Conservation (phyloP, 1,140 invertebrate species). For the Metopolophium dirhodum region DNA sequence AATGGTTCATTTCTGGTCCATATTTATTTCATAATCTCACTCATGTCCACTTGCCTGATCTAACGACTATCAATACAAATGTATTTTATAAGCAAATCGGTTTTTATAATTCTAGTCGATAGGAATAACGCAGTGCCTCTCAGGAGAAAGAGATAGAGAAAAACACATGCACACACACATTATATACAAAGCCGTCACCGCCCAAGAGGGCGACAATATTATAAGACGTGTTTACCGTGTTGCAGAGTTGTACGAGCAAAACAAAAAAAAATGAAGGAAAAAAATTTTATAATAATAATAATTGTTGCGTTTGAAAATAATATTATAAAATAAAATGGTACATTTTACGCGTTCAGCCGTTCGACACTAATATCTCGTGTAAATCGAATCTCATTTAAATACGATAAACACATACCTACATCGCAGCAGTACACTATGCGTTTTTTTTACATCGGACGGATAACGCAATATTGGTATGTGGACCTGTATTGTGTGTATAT, state of each 20-base stretch:
- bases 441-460: neutral
- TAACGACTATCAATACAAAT: neutral
- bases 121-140: neutral
- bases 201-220: neutral
- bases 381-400: constrained; percentile 28
- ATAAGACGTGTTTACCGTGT: neutral
- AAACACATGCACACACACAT: too few relatives aligned
- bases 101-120: neutral
- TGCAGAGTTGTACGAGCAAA: neutral
- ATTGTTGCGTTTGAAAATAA: neutral
- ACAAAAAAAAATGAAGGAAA: neutral
- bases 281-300: neutral
- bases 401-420: neutral
- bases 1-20: neutral
- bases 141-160: neutral
- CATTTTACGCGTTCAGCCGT: neutral
- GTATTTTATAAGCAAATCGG: neutral
- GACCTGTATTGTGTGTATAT: neutral
- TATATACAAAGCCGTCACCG: too few relatives aligned
- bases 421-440: neutral
- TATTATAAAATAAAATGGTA: neutral
- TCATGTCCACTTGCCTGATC: neutral
- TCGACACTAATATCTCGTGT: neutral
- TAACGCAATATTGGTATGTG: neutral
- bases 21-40: neutral